Evolutionary conservation across 2,888 invertebrate genomes (phyloP).

Genomic region (Gastracanthus pulcherrimus): DNA sequence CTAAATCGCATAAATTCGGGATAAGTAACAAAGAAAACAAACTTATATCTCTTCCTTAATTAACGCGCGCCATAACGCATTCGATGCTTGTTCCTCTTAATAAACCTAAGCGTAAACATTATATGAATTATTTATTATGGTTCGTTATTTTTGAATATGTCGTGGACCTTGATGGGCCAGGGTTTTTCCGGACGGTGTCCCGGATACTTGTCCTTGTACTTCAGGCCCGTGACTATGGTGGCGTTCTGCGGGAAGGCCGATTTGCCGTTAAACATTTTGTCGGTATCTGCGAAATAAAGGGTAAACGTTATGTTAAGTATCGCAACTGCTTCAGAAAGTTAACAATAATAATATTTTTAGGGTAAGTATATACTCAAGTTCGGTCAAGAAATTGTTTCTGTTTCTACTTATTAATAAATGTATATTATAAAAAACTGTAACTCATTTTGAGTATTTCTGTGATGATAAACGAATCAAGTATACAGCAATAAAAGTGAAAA

Average conservation of each 20-base stretch:
- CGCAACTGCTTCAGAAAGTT: no score
- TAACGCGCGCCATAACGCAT: no score
- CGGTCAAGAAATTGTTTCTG: not conserved
- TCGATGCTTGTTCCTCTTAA: no score
- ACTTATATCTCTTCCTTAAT: no score
- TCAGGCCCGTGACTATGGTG: slow-evolving; percentile 90
- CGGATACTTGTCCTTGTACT: slow-evolving; percentile 88
- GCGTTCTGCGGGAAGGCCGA: slow-evolving; percentile 92
- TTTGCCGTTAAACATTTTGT: slow-evolving; percentile 85
- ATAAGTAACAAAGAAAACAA: no score
- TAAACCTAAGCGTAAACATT: not conserved
- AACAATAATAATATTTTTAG: not conserved
- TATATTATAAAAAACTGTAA: not conserved
- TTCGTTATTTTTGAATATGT: slow-evolving; percentile 34
- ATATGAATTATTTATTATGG: not conserved
- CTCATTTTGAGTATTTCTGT: not conserved
- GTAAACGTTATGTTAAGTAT: no score
- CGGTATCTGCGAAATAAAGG: slow-evolving; percentile 80
- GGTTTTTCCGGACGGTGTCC: slow-evolving; percentile 84
- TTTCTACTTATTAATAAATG: no score
- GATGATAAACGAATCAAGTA: not conserved
- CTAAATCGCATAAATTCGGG: no score
- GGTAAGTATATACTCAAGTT: not conserved
- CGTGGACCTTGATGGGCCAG: slow-evolving; percentile 78
- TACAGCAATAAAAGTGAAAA: no score